Percentiles rank a stretch among this genome's conserved stretches.
phyloP scores from a whole-genome alignment of 2,113 vertebrate species.

The Gopherus evgoodei region DNA sequence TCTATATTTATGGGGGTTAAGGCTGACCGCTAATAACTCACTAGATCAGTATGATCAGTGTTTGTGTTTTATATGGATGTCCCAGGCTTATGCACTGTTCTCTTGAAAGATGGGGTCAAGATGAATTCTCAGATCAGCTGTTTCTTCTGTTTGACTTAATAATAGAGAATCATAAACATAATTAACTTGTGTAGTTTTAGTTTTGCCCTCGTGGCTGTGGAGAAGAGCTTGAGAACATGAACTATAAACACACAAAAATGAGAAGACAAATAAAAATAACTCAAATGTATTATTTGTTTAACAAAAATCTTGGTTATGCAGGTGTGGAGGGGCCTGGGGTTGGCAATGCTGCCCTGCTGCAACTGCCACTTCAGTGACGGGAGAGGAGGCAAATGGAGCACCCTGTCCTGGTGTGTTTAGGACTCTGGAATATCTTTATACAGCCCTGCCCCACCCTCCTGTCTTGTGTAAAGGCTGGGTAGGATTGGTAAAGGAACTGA shows the following conservation, averaged over 20 bases:
- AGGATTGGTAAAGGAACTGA: not conserved
- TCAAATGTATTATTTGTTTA: not conserved
- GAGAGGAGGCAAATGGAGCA: not conserved
- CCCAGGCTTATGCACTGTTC: not conserved
- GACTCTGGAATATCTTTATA: not conserved
- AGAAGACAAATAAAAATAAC: not conserved
- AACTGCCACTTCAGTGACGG: not conserved
- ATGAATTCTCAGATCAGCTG: not conserved
- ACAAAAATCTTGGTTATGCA: not conserved
- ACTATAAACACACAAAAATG: not conserved
- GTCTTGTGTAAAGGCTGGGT: not conserved
- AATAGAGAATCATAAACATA: slow-evolving; percentile 40
- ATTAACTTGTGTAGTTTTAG: slow-evolving; percentile 22
- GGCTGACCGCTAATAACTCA: slow-evolving; percentile 33
- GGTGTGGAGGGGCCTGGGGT: not conserved
- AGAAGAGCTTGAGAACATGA: not conserved
- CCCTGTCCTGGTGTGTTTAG: not conserved
- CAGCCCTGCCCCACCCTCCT: not conserved
- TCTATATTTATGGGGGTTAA: slow-evolving; percentile 48
- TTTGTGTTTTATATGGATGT: not conserved
- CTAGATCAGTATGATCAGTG: not conserved
- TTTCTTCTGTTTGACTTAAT: not conserved
- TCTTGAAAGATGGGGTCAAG: slow-evolving; percentile 18
- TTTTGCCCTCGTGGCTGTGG: not conserved
- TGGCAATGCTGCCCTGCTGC: not conserved